A percentile compares a stretch with the other conserved stretches of the same genome.
These are phyloP conservation scores for Euleptes europaea DNA, from an alignment of 2,113 vertebrate species.

Conservation along the genomic window DNA sequence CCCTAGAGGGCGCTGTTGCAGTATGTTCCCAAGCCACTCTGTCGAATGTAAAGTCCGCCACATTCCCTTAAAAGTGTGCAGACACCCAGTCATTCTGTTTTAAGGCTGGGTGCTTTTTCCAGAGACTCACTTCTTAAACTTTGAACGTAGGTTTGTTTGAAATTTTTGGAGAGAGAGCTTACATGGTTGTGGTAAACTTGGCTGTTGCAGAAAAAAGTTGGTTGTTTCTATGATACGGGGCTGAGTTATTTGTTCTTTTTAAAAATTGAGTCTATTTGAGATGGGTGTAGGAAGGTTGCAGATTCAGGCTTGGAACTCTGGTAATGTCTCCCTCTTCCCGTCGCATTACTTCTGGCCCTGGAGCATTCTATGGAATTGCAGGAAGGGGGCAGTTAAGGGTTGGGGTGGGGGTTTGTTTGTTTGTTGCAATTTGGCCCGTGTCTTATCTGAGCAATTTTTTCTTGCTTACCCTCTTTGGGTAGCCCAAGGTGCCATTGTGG, in stretches of 20 bases:
- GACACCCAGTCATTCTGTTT: not conserved
- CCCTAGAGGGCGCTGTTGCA: constrained; percentile 39
- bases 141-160: not conserved
- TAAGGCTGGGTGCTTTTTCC: not conserved
- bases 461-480: not conserved
- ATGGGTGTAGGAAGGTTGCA: not conserved
- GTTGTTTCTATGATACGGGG: no score
- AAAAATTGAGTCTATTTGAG: not conserved
- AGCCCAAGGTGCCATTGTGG: not conserved
- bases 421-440: not conserved
- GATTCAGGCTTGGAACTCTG: not conserved
- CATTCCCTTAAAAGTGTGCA: not conserved
- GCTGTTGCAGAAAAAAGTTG: not conserved
- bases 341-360: not conserved
- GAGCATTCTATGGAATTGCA: not conserved
- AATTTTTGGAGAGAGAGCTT: not conserved
- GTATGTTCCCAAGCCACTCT: constrained; percentile 22
- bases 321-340: not conserved
- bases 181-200: no score
- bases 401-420: no score
- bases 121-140: not conserved
- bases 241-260: not conserved
- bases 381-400: no score
- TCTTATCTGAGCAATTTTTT: not conserved
- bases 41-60: not conserved